Evolutionary conservation across 2,888 invertebrate species (phyloP).

Genomic region (Chymomyza amoena): DNA sequence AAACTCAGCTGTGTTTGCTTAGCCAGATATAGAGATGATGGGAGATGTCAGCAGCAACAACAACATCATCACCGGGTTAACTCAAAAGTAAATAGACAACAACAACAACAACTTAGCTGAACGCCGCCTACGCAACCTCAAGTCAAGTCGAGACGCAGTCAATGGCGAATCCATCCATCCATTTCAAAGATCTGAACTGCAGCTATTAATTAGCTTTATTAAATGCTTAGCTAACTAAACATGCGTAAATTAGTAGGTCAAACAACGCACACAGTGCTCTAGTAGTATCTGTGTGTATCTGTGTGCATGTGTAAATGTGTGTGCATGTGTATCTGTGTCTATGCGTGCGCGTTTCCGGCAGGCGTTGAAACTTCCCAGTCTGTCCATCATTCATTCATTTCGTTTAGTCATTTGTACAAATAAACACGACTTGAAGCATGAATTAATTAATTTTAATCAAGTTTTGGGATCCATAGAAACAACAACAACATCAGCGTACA

Average conservation of each 20-base stretch:
- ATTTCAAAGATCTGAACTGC: neutral
- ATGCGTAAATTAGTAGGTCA: conserved; percentile 72
- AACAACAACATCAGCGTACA: conserved; percentile 17
- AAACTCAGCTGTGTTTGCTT: neutral
- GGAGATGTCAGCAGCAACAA: no score
- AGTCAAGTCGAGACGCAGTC: neutral
- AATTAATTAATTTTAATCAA: conserved; percentile 72
- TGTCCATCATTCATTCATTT: conserved; percentile 52
- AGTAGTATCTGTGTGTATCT: conserved; percentile 25
- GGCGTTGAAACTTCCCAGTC: conserved; percentile 20
- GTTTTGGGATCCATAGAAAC: conserved; percentile 59
- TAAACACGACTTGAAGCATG: conserved; percentile 57
- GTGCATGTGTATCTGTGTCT: conserved; percentile 18
- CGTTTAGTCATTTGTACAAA: conserved; percentile 70
- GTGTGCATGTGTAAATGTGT: conserved; percentile 12
- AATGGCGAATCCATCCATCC: neutral
- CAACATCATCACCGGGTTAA: neutral
- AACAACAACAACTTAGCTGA: neutral
- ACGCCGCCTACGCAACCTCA: neutral
- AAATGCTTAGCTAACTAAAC: conserved; percentile 61
- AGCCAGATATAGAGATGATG: neutral
- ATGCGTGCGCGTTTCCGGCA: conserved; percentile 30
- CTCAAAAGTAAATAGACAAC: neutral
- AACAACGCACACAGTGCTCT: conserved; percentile 38
- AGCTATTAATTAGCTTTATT: conserved; percentile 68